phyloP scores from a whole-genome alignment of 2,113 vertebrate species.

The Erinaceus europaeus region DNA sequence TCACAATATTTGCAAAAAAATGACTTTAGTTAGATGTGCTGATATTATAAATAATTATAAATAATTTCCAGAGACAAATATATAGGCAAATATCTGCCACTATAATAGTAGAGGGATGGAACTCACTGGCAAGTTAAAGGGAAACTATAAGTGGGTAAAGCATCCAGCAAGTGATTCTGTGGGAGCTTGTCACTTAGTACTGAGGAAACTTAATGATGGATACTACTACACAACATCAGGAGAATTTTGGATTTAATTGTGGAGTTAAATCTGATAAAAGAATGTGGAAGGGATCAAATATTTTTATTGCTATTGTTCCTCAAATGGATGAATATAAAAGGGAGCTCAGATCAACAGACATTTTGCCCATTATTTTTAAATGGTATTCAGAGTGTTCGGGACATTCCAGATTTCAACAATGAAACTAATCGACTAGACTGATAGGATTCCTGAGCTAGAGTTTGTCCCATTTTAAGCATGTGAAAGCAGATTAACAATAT shows the following conservation, averaged over 20 bases:
- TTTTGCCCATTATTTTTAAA: not conserved
- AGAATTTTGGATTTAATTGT: not conserved
- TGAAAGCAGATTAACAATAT: not conserved
- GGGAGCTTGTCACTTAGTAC: not conserved
- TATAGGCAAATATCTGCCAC: not conserved
- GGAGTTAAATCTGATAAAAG: not conserved
- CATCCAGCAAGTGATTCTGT: not conserved
- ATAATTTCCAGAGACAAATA: not conserved
- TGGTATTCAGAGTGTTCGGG: not conserved
- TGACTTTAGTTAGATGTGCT: not conserved
- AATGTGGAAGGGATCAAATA: not conserved
- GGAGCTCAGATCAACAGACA: not conserved
- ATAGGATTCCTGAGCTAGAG: not conserved
- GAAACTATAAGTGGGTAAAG: not conserved
- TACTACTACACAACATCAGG: not conserved
- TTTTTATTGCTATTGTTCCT: not conserved
- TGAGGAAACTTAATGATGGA: not conserved
- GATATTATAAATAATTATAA: not conserved
- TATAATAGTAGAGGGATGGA: not conserved
- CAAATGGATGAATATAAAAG: not conserved
- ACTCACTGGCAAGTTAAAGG: not conserved
- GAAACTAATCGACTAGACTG: not conserved
- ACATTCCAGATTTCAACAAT: not conserved
- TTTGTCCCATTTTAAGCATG: not conserved
- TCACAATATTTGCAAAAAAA: constrained; percentile 3